phyloP scores from a whole-genome alignment of 2,888 invertebrate genomes.

The Apodemia mormo region DNA sequence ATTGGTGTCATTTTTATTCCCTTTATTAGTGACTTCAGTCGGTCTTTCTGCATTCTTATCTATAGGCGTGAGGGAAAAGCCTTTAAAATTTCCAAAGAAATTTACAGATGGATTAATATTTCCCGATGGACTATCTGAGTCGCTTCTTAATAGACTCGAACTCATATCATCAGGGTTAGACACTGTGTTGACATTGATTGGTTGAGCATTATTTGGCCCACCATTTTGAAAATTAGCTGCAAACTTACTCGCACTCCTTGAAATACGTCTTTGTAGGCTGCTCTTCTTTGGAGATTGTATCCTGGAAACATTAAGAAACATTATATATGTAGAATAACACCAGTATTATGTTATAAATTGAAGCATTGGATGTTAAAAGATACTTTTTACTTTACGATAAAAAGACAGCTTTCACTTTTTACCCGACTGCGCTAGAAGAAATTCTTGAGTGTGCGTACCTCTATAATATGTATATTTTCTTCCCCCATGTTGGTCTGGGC shows the following conservation, averaged over 20 bases:
- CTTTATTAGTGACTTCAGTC: conserved; percentile 27
- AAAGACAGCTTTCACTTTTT: no score
- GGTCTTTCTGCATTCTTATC: conserved; percentile 42
- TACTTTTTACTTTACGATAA: no score
- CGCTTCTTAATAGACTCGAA: conserved; percentile 84
- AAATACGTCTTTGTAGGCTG: conserved; percentile 68
- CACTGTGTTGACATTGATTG: conserved; percentile 74
- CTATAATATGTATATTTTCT: no score
- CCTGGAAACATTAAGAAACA: conserved; percentile 45
- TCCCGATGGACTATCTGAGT: conserved; percentile 74
- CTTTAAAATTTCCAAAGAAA: conserved; percentile 93
- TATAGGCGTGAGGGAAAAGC: conserved; percentile 88
- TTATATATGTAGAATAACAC: background rate
- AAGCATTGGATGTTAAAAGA: no score
- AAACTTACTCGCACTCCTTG: conserved; percentile 72
- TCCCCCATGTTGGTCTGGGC: no score
- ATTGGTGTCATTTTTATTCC: conserved; percentile 35
- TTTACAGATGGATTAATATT: conserved; percentile 78
- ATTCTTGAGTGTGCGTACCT: no score
- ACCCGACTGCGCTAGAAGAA: no score
- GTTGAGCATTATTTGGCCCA: conserved; percentile 58
- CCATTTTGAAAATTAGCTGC: conserved; percentile 71
- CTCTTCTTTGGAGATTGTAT: conserved; percentile 72
- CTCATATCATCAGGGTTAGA: conserved; percentile 87
- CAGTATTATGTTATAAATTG: no score